Percentiles rank a stretch among this genome's conserved stretches.
These are phyloP conservation scores for Aplidium turbinatum DNA, from an alignment of 23 tunicate genomes.

Conservation along the genomic window DNA sequence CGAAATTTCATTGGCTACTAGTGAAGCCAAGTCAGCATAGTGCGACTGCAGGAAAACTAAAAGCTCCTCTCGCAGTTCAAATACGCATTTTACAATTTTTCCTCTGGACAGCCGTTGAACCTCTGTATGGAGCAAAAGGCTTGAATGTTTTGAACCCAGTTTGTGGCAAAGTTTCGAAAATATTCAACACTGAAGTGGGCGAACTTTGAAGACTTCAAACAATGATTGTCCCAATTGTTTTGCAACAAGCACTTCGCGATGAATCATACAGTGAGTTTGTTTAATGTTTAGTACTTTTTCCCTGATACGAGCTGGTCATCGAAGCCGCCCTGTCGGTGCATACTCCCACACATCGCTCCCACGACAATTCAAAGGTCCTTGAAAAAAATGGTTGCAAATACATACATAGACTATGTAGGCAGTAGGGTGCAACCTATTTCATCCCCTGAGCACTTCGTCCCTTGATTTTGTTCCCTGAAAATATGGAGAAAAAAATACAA, in stretches of 20 bases:
- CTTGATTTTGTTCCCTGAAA: too few species aligned
- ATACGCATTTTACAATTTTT: slow-evolving; percentile 3
- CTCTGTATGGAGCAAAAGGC: slow-evolving; percentile 23
- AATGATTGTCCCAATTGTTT: slow-evolving; percentile 20
- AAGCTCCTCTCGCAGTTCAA: slow-evolving; percentile 13
- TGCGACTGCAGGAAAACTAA: not conserved
- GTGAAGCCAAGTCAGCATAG: not conserved
- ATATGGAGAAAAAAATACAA: too few species aligned
- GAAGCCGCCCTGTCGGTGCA: not conserved
- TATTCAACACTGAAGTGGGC: slow-evolving; percentile 10
- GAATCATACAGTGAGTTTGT: slow-evolving; percentile 14
- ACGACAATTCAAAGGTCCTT: too few species aligned
- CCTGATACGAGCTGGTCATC: slow-evolving; percentile 8
- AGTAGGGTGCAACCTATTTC: too few species aligned
- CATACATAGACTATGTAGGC: too few species aligned
- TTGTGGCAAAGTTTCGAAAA: slow-evolving; percentile 21
- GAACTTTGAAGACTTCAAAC: slow-evolving; percentile 8
- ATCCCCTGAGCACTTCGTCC: too few species aligned
- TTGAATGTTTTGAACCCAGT: slow-evolving; percentile 9
- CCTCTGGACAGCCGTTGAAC: slow-evolving; percentile 11
- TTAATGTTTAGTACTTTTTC: slow-evolving; percentile 8
- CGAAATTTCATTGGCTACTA: slow-evolving; percentile 10
- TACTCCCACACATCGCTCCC: slow-evolving; percentile 12
- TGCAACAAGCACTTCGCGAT: slow-evolving; percentile 9
- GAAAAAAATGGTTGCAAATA: too few species aligned